These are phyloP conservation scores for Allolobophora icterica DNA, from an alignment of 2,888 invertebrate genomes.

Conservation along the genomic window DNA sequence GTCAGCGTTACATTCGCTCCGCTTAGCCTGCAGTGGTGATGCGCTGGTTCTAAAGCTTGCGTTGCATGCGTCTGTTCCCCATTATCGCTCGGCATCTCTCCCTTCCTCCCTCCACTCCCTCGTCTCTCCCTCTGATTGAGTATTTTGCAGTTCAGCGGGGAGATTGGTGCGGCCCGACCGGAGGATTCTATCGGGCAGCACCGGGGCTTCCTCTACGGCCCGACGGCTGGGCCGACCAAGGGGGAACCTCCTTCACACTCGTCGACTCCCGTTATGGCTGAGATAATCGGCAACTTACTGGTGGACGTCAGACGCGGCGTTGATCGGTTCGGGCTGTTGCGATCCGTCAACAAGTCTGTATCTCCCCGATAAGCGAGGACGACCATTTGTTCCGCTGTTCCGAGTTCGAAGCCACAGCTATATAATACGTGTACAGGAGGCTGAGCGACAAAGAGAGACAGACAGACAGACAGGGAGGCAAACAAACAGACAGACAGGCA, in stretches of 20 bases:
- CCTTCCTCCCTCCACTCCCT: neutral
- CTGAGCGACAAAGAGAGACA: neutral
- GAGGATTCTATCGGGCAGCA: neutral
- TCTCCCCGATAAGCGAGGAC: neutral
- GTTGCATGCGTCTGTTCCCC: neutral
- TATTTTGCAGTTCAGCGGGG: slow-evolving; percentile 18
- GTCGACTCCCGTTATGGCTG: neutral
- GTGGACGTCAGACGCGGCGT: neutral
- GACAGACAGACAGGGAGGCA: neutral
- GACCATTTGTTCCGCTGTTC: neutral
- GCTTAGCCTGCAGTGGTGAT: neutral
- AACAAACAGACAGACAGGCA: neutral
- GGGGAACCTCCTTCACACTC: neutral
- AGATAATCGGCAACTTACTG: neutral
- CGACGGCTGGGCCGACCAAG: neutral
- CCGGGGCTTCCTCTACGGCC: neutral
- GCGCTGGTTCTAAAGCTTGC: neutral
- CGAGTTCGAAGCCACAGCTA: neutral
- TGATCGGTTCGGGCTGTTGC: neutral
- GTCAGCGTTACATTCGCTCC: neutral
- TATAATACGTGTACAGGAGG: neutral
- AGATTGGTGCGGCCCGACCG: neutral
- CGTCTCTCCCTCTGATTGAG: neutral
- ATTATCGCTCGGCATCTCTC: neutral
- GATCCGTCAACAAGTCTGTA: slow-evolving; percentile 6